phyloP scores from a whole-genome alignment of 23 tunicate genomes.

The Halocynthia aurantium region DNA sequence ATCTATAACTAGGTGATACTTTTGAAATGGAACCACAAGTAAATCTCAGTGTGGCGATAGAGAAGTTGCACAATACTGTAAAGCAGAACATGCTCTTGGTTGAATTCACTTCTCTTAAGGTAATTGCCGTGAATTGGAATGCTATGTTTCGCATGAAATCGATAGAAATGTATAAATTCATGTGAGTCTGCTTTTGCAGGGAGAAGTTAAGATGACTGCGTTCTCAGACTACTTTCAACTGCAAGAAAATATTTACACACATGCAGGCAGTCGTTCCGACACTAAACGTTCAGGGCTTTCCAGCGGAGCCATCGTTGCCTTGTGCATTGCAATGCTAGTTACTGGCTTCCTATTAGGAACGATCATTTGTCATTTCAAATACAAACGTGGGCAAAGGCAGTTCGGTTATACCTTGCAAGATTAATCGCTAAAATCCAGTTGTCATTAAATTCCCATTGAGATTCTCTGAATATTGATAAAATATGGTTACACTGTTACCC shows the following conservation, averaged over 20 bases:
- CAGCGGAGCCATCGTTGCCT: conserved; percentile 19
- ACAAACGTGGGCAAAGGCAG: conserved; percentile 26
- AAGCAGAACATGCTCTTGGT: neutral
- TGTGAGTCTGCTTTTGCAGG: conserved; percentile 12
- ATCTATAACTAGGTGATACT: neutral
- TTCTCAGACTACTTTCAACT: conserved; percentile 13
- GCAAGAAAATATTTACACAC: neutral
- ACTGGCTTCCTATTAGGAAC: conserved; percentile 22
- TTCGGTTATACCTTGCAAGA: conserved; percentile 23
- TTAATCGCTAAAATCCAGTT: neutral
- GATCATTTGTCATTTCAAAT: neutral
- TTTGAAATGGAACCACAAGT: neutral
- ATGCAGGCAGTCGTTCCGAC: neutral
- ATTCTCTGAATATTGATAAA: no score
- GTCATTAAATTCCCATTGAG: no score
- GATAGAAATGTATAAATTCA: neutral
- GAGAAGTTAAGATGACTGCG: conserved; percentile 19
- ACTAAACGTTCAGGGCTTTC: neutral
- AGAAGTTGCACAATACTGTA: conserved; percentile 2
- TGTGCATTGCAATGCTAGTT: conserved; percentile 8
- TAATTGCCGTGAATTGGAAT: neutral
- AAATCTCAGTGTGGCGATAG: conserved; percentile 6
- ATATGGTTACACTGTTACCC: no score
- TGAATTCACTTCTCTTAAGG: neutral
- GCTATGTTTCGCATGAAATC: no score